These are phyloP conservation scores for Chloroceryle amazona DNA, from an alignment of 2,797 vertebrate species.

Conservation along the genomic window DNA sequence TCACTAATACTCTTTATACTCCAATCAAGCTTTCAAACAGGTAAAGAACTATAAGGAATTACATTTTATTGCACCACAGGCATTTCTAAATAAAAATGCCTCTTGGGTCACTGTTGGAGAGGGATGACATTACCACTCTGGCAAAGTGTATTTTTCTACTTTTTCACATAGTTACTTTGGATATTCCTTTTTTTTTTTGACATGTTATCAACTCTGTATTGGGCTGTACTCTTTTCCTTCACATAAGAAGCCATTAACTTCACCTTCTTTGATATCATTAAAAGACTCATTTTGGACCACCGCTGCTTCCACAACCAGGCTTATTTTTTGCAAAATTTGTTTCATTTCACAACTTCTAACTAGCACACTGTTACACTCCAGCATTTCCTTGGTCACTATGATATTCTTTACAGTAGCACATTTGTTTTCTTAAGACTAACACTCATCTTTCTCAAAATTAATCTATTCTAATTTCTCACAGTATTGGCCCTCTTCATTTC, in stretches of 20 bases:
- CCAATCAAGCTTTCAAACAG: conserved; percentile 12
- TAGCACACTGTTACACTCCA: rapidly evolving
- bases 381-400: background rate
- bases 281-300: background rate
- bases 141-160: background rate
- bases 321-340: background rate
- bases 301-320: background rate
- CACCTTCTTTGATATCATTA: background rate
- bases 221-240: background rate
- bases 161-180: background rate
- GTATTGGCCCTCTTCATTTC: background rate
- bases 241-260: background rate
- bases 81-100: background rate
- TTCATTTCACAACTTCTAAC: background rate
- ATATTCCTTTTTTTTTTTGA: background rate
- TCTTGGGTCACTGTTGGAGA: background rate
- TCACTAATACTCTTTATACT: background rate
- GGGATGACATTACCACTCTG: background rate
- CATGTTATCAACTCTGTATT: background rate
- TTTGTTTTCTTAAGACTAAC: background rate
- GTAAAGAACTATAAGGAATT: background rate
- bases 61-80: background rate
- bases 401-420: background rate
- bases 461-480: background rate
- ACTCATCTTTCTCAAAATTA: background rate